Conservation (phyloP, 2,113 vertebrate genomes). For the Tricholaema leucomelas region DNA sequence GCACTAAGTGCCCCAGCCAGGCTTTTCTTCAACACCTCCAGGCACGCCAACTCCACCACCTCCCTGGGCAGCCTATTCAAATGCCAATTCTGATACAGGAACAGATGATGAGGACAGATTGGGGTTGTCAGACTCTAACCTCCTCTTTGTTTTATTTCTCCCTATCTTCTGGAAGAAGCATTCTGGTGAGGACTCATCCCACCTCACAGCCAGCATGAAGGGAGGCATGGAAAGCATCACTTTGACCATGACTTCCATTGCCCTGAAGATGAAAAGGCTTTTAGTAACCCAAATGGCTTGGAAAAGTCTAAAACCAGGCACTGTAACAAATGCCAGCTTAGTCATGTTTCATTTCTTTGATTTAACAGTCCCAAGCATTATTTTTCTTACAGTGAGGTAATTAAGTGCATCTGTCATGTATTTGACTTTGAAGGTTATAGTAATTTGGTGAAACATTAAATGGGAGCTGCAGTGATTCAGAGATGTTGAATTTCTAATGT, state of each 20-base stretch:
- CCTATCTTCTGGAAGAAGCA: not conserved
- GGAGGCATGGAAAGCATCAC: not conserved
- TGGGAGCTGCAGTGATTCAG: slow-evolving; percentile 54
- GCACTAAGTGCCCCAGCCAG: no score
- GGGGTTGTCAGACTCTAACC: not conserved
- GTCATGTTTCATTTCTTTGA: slow-evolving; percentile 47
- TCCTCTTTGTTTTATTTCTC: not conserved
- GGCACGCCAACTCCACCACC: no score
- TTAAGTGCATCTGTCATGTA: slow-evolving; percentile 58
- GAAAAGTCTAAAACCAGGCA: slow-evolving; percentile 35
- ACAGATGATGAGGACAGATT: not conserved
- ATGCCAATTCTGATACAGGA: no score
- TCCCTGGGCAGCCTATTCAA: no score
- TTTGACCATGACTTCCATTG: rapidly evolving
- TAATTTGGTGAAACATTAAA: slow-evolving; percentile 57
- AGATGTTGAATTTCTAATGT: slow-evolving; percentile 29
- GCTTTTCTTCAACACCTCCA: no score
- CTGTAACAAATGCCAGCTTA: slow-evolving; percentile 41
- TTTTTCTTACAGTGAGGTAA: slow-evolving; percentile 45
- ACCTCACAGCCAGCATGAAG: rapidly evolving
- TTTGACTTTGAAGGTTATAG: slow-evolving; percentile 56
- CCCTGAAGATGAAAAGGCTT: not conserved
- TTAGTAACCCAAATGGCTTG: not conserved
- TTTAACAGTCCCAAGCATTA: slow-evolving; percentile 16
- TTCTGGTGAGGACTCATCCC: not conserved